A percentile compares a stretch with the other conserved stretches of the same genome.
These are phyloP conservation scores for Apotomis capreana DNA, from an alignment of 2,888 invertebrate genomes.

Conservation along the genomic window DNA sequence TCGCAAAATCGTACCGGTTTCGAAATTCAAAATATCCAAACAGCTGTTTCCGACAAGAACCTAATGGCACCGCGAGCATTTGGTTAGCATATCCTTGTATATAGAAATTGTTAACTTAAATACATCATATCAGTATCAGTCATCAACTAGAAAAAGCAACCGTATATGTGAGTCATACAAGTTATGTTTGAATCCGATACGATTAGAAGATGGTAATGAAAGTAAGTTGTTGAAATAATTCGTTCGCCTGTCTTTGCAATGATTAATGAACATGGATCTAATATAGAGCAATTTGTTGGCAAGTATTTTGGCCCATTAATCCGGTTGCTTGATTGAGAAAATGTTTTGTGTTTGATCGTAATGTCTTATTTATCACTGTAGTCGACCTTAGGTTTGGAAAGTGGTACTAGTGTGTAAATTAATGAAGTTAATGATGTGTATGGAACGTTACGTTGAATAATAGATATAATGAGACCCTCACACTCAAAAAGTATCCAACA, in stretches of 20 bases:
- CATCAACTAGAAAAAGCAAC: not conserved
- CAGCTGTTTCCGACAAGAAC: conserved; percentile 39
- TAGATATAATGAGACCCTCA: too few relatives aligned
- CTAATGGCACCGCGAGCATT: conserved; percentile 34
- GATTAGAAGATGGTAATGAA: not conserved
- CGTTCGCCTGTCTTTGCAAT: conserved; percentile 35
- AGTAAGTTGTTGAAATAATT: conserved; percentile 27
- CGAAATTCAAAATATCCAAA: conserved; percentile 33
- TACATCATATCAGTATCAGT: not conserved
- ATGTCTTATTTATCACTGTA: conserved; percentile 22
- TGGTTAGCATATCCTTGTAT: conserved; percentile 38
- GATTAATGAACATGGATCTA: conserved; percentile 38
- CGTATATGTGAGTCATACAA: not conserved
- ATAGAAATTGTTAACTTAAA: conserved; percentile 15
- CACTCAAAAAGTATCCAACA: too few relatives aligned
- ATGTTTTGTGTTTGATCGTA: conserved; percentile 24
- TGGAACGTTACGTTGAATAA: too few relatives aligned
- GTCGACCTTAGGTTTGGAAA: conserved; percentile 22
- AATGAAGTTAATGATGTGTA: conserved; percentile 18
- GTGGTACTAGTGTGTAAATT: conserved; percentile 1
- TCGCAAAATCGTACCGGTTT: conserved; percentile 24
- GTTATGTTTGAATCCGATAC: not conserved
- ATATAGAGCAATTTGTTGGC: conserved; percentile 38
- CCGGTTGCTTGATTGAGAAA: conserved; percentile 27
- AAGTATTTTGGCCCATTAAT: conserved; percentile 29